These are phyloP conservation scores for Oikopleura dioica DNA, from an alignment of 23 tunicate species.

Conservation along the genomic window DNA sequence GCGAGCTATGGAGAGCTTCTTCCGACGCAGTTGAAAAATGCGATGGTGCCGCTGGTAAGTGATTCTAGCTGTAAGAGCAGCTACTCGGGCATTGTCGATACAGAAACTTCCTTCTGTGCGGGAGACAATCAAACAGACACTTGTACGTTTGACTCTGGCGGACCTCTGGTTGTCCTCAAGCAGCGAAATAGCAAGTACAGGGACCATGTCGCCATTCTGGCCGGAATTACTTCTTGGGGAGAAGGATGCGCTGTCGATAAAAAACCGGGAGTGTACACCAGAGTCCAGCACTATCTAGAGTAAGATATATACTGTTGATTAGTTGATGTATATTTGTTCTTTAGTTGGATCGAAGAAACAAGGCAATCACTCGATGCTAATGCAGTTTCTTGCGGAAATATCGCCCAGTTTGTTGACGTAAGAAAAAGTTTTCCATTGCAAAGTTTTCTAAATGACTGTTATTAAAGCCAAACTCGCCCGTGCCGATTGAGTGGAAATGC, in stretches of 20 bases:
- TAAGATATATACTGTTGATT: too few species aligned
- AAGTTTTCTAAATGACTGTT: too few species aligned
- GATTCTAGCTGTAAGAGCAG: neutral
- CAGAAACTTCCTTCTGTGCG: neutral
- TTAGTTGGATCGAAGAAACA: too few species aligned
- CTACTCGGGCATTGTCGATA: neutral
- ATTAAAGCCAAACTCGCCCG: too few species aligned
- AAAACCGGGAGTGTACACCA: neutral
- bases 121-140: neutral
- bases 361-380: too few species aligned
- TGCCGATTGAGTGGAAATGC: too few species aligned
- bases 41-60: neutral
- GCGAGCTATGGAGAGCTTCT: neutral
- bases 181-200: neutral
- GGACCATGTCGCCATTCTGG: neutral
- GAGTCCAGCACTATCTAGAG: neutral
- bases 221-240: conserved; percentile 9
- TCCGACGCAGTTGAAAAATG: neutral
- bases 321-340: too few species aligned
- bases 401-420: too few species aligned
- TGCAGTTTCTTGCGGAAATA: too few species aligned
- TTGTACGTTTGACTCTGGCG: neutral
- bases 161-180: neutral
- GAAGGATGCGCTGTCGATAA: conserved; percentile 1
- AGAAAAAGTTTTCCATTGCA: too few species aligned